Evolutionary conservation across 2,113 vertebrate species (phyloP), one percentile per base, ranked within the genome.

Genomic region (Alaudala cheleensis): DNA sequence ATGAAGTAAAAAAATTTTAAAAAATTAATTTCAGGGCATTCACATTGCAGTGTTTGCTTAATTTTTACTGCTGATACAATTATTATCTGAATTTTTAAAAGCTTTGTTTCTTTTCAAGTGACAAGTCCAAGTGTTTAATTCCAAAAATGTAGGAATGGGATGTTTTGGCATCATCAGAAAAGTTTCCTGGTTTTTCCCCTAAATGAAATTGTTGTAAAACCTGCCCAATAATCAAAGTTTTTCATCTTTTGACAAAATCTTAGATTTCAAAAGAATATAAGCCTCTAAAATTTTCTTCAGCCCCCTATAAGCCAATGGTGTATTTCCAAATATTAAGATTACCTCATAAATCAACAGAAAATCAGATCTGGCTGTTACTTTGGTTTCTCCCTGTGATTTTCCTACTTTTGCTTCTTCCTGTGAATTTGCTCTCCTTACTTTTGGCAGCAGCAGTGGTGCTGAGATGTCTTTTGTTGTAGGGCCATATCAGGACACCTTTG

Each of bases 381-480:
- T 45, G 58, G 2, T 16, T 73, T 81, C 42, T 65, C 44, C 24
- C 37, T 51, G 31, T 69, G 58, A 57, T 65, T 84, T 84, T 86
- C 40, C 11, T 40, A 20, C 21, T 65, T 54, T 31, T 61, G 3
- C 14, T 86, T 78, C 47, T 66, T 66, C 33, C 42, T 42, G 33
- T 73, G 71, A 62, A 40, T 90, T 90, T 86, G 9, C 6, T 39
- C 13, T 77, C 21, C 20, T 37, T 65, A 14, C 7, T n/a, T 81
- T 28, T 2, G 3, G 11, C 49, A 42, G 40, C 31, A 69, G 31
- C 14, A 56, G 45, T 6, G 31, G 9, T 0, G 0, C 13, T 67
- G 51, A 54, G 62, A 50, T 87, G 40, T 42, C 40, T 42, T 42
- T 15, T 42, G 5, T 42, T 61, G 29, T 5, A 49, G 28, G 25